phyloP scores from a whole-genome alignment of 2,113 vertebrate species.

The Siniperca chuatsi region DNA sequence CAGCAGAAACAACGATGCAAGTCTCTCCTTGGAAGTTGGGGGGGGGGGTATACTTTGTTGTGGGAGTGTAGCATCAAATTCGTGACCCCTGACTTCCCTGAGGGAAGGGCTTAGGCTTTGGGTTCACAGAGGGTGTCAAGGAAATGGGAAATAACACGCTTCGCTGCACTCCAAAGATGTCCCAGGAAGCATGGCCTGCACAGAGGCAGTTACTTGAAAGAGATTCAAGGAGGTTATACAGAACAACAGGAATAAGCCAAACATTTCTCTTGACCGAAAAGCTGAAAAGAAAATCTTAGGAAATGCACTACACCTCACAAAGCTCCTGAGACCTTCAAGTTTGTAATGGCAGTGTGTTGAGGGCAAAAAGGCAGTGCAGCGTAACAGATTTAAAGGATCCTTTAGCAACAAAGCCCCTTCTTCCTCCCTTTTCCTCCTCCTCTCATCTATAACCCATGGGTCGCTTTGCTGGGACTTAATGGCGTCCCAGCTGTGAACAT shows the following conservation, averaged over 20 bases:
- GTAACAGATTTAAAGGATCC: constrained; percentile 9
- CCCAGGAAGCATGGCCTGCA: neutral
- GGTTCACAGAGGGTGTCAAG: constrained; percentile 47
- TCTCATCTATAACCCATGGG: constrained; percentile 58
- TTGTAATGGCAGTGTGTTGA: constrained; percentile 3
- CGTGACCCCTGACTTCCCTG: constrained; percentile 45
- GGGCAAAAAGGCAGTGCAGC: neutral
- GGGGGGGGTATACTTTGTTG: constrained; percentile 64
- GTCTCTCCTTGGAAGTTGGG: neutral
- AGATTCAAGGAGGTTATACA: neutral
- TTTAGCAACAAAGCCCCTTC: neutral
- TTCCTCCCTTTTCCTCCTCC: constrained; percentile 7
- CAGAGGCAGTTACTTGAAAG: neutral
- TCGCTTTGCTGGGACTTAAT: constrained; percentile 66
- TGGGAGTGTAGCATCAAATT: constrained; percentile 41
- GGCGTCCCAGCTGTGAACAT: constrained; percentile 72
- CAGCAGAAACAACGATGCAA: constrained; percentile 39
- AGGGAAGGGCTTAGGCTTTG: constrained; percentile 42
- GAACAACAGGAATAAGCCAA: neutral
- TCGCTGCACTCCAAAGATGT: constrained; percentile 27
- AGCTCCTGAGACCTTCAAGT: constrained; percentile 1
- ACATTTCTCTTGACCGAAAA: neutral
- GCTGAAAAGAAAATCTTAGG: neutral
- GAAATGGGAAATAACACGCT: constrained; percentile 33
- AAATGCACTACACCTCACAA: neutral